Conservation (phyloP, 2,888 invertebrate genomes). For the Linyphia triangularis region DNA sequence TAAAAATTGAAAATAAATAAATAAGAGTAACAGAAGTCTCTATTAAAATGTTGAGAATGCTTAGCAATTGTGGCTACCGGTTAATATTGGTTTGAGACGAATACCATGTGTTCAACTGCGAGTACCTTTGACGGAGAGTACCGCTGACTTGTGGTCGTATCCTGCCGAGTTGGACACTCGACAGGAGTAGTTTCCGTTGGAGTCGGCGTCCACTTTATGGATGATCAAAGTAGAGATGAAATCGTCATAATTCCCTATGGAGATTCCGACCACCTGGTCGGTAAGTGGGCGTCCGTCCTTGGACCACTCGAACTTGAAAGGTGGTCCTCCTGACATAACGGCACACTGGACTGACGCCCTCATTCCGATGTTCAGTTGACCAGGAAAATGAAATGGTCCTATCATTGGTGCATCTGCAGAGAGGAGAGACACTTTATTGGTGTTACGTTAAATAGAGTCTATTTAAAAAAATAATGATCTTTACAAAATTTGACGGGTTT, state of each 20-base stretch:
- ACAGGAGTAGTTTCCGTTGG: constrained; percentile 70
- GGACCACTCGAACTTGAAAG: constrained; percentile 52
- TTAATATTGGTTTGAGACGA: no score
- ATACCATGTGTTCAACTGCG: no score
- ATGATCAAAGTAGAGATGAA: constrained; percentile 27
- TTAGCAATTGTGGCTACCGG: no score
- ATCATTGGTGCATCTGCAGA: neutral
- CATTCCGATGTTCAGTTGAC: constrained; percentile 14
- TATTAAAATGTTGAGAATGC: no score
- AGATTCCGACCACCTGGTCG: neutral
- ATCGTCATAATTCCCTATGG: neutral
- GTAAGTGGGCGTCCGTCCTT: constrained; percentile 19
- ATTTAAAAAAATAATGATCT: no score
- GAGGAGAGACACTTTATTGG: no score
- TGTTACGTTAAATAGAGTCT: no score
- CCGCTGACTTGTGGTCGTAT: constrained; percentile 19
- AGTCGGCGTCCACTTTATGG: constrained; percentile 30
- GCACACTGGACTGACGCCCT: constrained; percentile 15
- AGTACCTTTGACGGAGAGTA: constrained; percentile 22
- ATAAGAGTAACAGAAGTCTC: no score
- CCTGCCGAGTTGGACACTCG: constrained; percentile 57
- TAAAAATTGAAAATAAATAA: no score
- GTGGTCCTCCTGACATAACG: constrained; percentile 40
- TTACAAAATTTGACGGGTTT: neutral
- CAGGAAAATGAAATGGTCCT: constrained; percentile 25